Evolutionary conservation across 2,797 vertebrate species (phyloP), one percentile per base, ranked within the genome.

Genomic region (Cyclopterus lumpus): DNA sequence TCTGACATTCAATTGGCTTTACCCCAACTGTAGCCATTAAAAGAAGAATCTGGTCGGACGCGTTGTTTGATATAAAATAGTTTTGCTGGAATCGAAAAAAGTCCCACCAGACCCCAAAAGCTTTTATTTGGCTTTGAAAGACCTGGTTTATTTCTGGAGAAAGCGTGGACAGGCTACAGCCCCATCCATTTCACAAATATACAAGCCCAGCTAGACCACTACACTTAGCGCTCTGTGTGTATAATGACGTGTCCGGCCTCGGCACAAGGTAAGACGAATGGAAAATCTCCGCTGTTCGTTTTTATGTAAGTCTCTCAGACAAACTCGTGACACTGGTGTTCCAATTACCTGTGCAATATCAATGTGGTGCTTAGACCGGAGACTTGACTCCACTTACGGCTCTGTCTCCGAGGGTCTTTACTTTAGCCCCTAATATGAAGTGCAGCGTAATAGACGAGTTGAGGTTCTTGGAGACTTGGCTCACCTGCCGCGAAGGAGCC

Each of bases 191-290:
- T 92, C 77, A 71, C 81, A 83, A 92, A 90, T 80, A 86, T 74
- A 86, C 80, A 88, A 87, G 84, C 77, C 83, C 86, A 84, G 86
- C 92, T 89, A 89, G 88, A 85, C 70, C 83, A 61, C 77, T 70
- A 28, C 86, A 73, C 79, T 79, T 82, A 83, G 77, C 69, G 87
- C 83, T 87, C 58, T 86, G 81, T 87, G 85, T 89, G 70, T 89
- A 12, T 40, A 86, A 90, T 80, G 90, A 86, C 83, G 87, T 89
- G 82, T 88, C 83, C 88, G 72, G 81, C 90, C 69, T 85, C 83
- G 75, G 79, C 90, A 81, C 86, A 90, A 93, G 92, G 93, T 93
- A 93, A 94, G 93, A 93, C 88, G 77, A 90, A 93, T 93, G 86
- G 83, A 90, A 89, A 74, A 90, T 88, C 84, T 86, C 87, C 83